Percentiles rank a stretch among this genome's conserved stretches.
Conservation (phyloP, 2,113 vertebrate species). For the Erpornis zantholeuca region DNA sequence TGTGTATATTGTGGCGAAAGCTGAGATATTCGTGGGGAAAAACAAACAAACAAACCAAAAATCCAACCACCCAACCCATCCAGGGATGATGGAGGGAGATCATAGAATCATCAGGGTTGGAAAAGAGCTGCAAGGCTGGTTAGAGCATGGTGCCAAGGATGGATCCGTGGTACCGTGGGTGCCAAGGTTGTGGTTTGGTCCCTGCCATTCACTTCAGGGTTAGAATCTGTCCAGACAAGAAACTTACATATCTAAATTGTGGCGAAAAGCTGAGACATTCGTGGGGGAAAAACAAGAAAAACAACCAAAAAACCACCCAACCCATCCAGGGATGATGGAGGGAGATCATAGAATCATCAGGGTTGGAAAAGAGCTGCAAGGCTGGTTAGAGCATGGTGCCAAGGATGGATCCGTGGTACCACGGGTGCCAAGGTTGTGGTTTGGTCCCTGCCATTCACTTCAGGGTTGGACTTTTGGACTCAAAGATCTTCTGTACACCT, state of each 20-base stretch:
- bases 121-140: no score
- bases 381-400: background rate
- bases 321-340: background rate
- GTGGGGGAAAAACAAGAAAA: accelerated
- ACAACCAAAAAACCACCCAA: accelerated
- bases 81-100: no score
- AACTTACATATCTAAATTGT: accelerated
- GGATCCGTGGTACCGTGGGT: no score
- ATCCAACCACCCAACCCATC: no score
- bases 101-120: no score
- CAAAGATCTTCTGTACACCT: background rate
- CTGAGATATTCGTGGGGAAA: accelerated
- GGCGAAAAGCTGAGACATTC: accelerated
- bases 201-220: no score
- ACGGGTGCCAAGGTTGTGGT: no score
- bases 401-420: no score
- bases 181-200: no score
- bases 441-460: accelerated
- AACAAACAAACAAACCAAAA: background rate
- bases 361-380: background rate
- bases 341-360: no score
- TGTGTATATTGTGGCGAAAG: accelerated
- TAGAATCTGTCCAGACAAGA: background rate
- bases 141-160: no score
- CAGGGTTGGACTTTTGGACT: background rate